Evolutionary conservation across 2,797 vertebrate species (phyloP), one percentile per base, ranked within the genome.

Genomic region (Mus caroli): DNA sequence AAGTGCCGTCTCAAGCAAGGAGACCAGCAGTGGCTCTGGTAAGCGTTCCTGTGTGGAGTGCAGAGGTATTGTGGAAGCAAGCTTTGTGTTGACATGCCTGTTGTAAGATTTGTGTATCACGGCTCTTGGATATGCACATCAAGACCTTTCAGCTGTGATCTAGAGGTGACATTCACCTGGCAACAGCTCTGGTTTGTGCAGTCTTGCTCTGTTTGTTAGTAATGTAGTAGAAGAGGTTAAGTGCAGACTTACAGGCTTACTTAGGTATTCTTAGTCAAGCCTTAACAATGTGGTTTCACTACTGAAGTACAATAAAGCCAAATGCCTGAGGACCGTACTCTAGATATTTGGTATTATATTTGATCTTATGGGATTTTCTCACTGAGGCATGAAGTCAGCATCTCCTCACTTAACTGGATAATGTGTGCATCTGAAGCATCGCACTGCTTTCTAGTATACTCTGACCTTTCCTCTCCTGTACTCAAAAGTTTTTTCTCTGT

Each of bases 11-110:
- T 94, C 98, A 69, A 98, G 96, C 98, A 98, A 99, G 92, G 99
- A 99, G 94, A 98, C 98, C 87, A 98, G 97, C 94, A 92, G 97
- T 85, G 97, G 98, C 97, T 98, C 99, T 52, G 99, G 99, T 99
- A 98, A 99, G 99, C 67, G 75, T 85, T 90, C 3, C 2, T 92
- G 96, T 96, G 20, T 3, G 7, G 84, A 37, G 0, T 76, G 77
- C 77, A 22, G 8, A 84, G 2, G n/a, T 69, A 1, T 50, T 89
- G 40, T 75, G 20, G 79, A 92, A 54, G 17, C 24, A 76, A 88
- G 22, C 40, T 60, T 83, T 64, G 19, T 92, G 60, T 90, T 76
- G 67, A 0, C 46, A 75, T n/a, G 56, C 58, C 58, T 46, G 19
- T 46, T 22, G 0, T 54, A n/a, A 58, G 46, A 28, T 69, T 4